Conservation (phyloP, 37 sponge, comb jelly and placozoan species). For the Theonella swinhoei region DNA sequence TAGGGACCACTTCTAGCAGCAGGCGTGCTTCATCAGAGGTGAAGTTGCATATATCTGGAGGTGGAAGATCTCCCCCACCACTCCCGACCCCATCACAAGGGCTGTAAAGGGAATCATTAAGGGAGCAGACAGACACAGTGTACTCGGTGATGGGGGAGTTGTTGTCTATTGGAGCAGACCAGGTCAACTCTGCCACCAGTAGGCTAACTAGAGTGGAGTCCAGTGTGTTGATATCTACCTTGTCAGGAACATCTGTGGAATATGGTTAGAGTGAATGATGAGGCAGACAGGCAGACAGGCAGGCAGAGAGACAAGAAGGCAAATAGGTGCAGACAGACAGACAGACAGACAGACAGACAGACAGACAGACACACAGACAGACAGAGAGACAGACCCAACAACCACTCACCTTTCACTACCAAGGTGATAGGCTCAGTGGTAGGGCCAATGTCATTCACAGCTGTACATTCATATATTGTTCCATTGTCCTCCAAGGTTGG, state of each 20-base stretch:
- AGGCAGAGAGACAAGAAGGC: too few species aligned
- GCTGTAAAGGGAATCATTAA: neutral
- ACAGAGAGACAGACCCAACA: neutral
- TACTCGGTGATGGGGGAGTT: constrained; percentile 39
- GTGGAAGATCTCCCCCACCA: neutral
- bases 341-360: too few species aligned
- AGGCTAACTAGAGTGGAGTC: neutral
- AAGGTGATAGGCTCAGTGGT: neutral
- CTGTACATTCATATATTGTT: neutral
- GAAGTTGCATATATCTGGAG: neutral
- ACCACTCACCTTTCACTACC: neutral
- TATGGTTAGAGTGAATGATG: too few species aligned
- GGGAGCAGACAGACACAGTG: neutral
- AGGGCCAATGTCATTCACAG: neutral
- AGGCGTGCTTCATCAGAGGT: neutral
- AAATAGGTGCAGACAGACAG: too few species aligned
- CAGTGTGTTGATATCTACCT: constrained; percentile 1
- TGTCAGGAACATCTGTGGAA: constrained; percentile 39
- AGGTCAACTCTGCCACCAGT: neutral
- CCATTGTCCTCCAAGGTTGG: neutral
- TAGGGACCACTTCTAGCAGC: neutral
- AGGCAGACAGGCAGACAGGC: too few species aligned
- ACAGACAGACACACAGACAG: too few species aligned
- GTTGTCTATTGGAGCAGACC: constrained; percentile 26
- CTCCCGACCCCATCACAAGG: constrained; percentile 15